Evolutionary conservation across 2,113 vertebrate genomes (phyloP).

Genomic region (Lathamus discolor): DNA sequence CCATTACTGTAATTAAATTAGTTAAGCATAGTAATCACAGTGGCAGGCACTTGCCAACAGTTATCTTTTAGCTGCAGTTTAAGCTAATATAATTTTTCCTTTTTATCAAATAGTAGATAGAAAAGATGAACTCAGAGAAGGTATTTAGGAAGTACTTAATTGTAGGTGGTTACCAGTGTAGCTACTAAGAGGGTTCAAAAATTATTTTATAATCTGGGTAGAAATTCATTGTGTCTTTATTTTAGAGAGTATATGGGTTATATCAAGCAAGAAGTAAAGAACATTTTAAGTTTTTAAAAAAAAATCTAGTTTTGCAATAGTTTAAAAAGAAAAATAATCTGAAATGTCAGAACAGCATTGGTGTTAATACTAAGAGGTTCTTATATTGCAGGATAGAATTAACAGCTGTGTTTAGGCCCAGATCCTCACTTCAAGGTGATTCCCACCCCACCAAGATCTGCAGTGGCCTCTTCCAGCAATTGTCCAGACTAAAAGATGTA

Average conservation of each 20-base stretch:
- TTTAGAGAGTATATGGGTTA: neutral
- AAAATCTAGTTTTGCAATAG: neutral
- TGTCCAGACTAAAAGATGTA: neutral
- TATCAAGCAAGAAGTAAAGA: neutral
- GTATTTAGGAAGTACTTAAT: neutral
- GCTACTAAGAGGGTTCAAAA: neutral
- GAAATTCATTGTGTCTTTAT: neutral
- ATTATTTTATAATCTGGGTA: neutral
- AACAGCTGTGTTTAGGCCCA: too few relatives aligned
- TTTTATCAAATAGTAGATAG: neutral
- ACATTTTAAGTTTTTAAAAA: neutral
- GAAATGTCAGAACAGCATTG: neutral
- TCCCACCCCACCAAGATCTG: neutral
- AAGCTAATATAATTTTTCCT: neutral
- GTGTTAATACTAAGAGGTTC: rapidly evolving
- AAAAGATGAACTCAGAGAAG: neutral
- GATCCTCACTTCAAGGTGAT: neutral
- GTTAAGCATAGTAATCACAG: neutral
- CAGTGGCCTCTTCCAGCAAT: neutral
- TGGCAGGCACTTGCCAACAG: neutral
- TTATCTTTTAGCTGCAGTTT: neutral
- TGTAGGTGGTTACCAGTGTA: neutral
- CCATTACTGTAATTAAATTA: neutral
- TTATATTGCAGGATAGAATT: neutral
- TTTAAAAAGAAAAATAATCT: neutral